Evolutionary conservation across 1,140 invertebrate species (phyloP).

Genomic region (Brachionus plicatilis): DNA sequence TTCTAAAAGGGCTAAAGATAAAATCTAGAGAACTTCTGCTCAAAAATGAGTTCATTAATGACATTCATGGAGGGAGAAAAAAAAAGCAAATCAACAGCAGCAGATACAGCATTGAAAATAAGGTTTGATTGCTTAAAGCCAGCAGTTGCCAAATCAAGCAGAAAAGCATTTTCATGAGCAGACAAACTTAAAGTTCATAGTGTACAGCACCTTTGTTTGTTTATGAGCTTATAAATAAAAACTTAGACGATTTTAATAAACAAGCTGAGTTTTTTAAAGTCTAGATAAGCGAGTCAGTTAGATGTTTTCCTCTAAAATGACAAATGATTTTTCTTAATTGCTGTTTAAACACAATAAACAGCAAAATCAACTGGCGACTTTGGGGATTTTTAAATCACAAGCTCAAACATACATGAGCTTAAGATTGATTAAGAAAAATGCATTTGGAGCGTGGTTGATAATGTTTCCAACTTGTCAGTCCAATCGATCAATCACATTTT

Average conservation of each 20-base stretch:
- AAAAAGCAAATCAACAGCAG: not conserved
- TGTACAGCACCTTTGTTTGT: slow-evolving; percentile 1
- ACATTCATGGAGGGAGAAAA: no score
- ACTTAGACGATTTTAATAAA: slow-evolving; percentile 17
- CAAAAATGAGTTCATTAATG: not conserved
- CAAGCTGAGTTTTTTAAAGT: not conserved
- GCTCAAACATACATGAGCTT: not conserved
- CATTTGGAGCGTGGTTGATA: slow-evolving; percentile 12
- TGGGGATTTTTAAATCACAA: not conserved
- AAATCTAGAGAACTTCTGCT: not conserved
- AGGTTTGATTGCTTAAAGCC: not conserved
- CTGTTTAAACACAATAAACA: not conserved
- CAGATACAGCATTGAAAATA: not conserved
- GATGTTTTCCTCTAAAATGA: not conserved
- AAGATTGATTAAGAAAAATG: slow-evolving; percentile 10
- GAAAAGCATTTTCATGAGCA: not conserved
- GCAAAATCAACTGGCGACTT: not conserved
- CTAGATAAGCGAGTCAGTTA: not conserved
- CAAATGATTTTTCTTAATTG: slow-evolving; percentile 34
- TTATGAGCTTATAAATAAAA: not conserved
- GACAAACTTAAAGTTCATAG: slow-evolving; percentile 8
- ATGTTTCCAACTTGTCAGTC: slow-evolving; percentile 5
- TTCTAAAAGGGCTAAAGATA: not conserved
- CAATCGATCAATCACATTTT: not conserved
- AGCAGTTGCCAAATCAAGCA: not conserved